Percentiles rank a stretch among this genome's conserved stretches.
phyloP scores from a whole-genome alignment of 2,888 invertebrate genomes.

The Siphonodentalium dalli region DNA sequence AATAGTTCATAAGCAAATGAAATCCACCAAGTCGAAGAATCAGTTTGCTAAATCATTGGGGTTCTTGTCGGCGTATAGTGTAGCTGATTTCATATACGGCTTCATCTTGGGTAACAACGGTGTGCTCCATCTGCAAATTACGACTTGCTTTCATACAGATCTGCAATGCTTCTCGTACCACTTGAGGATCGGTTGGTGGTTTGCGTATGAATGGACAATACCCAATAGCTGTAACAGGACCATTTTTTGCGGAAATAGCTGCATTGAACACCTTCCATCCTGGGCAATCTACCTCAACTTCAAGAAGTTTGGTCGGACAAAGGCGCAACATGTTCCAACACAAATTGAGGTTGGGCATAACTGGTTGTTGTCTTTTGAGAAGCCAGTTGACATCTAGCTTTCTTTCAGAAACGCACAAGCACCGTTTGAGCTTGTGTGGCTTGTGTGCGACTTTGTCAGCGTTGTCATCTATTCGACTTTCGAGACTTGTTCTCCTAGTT shows the following conservation, averaged over 20 bases:
- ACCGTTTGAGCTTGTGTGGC: too few species aligned
- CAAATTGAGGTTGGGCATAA: background rate
- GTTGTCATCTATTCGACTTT: too few species aligned
- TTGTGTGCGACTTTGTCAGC: too few species aligned
- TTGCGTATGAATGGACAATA: conserved; percentile 1
- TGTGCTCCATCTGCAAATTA: background rate
- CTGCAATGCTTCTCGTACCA: background rate
- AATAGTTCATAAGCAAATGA: conserved; percentile 4
- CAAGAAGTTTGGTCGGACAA: conserved; percentile 3
- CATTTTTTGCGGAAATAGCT: background rate
- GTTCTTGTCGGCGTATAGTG: background rate
- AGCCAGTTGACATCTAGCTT: too few species aligned
- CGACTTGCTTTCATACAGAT: conserved; percentile 3
- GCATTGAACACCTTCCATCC: conserved; percentile 2
- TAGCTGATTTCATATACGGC: conserved; percentile 3
- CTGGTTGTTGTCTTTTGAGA: too few species aligned
- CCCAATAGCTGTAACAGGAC: background rate
- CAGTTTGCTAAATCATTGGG: background rate
- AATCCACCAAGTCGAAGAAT: conserved; percentile 2
- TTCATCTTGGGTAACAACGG: conserved; percentile 2
- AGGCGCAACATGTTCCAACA: background rate
- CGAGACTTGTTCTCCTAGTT: too few species aligned
- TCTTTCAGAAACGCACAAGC: too few species aligned
- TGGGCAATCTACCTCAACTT: conserved; percentile 3
- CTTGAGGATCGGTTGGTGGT: conserved; percentile 4